Conservation (phyloP, 92 coral and sea anemone genomes). For the Galaxea fascicularis region DNA sequence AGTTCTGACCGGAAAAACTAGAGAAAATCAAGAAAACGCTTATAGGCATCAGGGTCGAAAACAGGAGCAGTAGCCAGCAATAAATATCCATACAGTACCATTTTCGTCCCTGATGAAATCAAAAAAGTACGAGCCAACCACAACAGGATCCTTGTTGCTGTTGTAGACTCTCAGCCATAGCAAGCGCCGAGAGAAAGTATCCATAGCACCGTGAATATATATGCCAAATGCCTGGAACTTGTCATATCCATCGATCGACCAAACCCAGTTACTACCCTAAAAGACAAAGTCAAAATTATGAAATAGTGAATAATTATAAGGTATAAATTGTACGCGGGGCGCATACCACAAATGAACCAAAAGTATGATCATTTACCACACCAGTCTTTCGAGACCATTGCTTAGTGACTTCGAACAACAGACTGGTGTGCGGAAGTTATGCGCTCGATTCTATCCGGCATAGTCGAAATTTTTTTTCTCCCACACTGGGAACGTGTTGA, state of each 20-base stretch:
- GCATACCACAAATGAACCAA: neutral
- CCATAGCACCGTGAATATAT: conserved; percentile 58
- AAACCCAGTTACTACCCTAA: conserved; percentile 65
- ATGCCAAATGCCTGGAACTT: conserved; percentile 58
- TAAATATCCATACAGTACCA: conserved; percentile 20
- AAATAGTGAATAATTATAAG: neutral
- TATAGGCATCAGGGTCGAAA: neutral
- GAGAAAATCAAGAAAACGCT: neutral
- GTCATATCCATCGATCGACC: conserved; percentile 57
- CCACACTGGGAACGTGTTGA: neutral
- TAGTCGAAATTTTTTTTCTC: neutral
- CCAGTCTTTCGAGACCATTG: neutral
- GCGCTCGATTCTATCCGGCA: neutral
- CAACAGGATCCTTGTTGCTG: conserved; percentile 56
- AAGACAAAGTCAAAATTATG: neutral
- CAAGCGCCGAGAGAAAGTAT: conserved; percentile 47
- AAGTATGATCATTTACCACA: neutral
- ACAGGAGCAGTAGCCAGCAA: neutral
- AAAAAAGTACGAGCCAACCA: conserved; percentile 47
- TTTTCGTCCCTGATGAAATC: conserved; percentile 36
- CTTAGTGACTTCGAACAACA: neutral
- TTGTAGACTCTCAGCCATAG: conserved; percentile 50
- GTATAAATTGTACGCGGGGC: neutral
- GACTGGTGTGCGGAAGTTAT: conserved; percentile 1
- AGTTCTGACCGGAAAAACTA: conserved; percentile 53